A percentile compares a stretch with the other conserved stretches of the same genome.
Conservation (phyloP, 1,140 invertebrate species). For the Mercenaria mercenaria region DNA sequence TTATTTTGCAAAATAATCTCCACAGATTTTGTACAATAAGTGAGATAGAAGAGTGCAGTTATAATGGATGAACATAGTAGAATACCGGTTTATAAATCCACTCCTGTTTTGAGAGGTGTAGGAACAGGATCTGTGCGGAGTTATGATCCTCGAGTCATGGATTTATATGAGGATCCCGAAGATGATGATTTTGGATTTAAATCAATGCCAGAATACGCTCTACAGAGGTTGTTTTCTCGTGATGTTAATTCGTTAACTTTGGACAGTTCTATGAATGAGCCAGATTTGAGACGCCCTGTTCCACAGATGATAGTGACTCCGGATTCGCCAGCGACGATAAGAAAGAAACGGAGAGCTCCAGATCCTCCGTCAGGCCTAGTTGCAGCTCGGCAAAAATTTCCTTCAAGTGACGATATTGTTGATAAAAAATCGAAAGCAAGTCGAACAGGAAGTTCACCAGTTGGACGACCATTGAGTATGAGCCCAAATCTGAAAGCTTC, state of each 20-base stretch:
- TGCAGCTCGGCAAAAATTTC: conserved; percentile 42
- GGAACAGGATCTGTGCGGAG: conserved; percentile 28
- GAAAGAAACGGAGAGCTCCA: conserved; percentile 55
- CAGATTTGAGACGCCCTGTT: background rate
- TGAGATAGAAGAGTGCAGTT: background rate
- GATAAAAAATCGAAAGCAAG: background rate
- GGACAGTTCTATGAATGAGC: background rate
- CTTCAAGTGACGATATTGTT: conserved; percentile 58
- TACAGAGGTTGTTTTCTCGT: conserved; percentile 31
- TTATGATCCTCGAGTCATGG: conserved; percentile 54
- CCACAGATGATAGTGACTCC: conserved; percentile 9
- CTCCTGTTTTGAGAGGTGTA: conserved; percentile 21
- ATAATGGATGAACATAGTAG: conserved; percentile 20
- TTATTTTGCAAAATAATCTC: background rate
- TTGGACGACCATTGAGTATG: conserved; percentile 20
- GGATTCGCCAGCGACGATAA: conserved; percentile 10
- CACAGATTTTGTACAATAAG: background rate
- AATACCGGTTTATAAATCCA: conserved; percentile 42
- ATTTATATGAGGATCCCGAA: conserved; percentile 26
- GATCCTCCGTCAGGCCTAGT: conserved; percentile 43
- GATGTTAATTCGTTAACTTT: background rate
- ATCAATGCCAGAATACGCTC: conserved; percentile 40
- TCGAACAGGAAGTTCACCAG: background rate
- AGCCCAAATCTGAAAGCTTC: background rate
- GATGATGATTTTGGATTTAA: conserved; percentile 65